phyloP scores from a whole-genome alignment of 1,140 invertebrate genomes.

The Drosophila ercepeae region DNA sequence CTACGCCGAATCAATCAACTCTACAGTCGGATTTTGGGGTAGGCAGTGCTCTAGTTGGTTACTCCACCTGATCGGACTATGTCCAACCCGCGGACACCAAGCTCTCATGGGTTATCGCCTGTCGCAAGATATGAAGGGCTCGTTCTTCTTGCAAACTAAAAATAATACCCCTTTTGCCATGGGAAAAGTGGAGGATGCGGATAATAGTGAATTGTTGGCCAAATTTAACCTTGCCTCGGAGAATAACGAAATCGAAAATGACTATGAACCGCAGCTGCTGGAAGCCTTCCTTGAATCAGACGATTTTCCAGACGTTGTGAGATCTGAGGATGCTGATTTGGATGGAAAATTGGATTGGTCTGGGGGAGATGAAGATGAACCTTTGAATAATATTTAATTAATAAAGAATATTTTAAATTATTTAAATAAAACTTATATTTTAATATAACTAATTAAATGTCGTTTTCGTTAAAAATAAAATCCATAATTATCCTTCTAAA shows the following conservation, averaged over 20 bases:
- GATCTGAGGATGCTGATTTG: constrained; percentile 26
- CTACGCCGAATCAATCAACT: constrained; percentile 89
- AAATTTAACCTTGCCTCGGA: constrained; percentile 29
- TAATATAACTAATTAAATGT: too few relatives aligned
- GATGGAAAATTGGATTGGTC: constrained; percentile 32
- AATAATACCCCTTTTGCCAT: constrained; percentile 85
- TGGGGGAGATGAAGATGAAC: constrained; percentile 34
- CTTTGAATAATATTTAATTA: constrained; percentile 5
- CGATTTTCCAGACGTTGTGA: not conserved
- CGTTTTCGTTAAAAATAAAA: too few relatives aligned
- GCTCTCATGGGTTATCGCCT: constrained; percentile 87
- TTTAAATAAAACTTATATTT: not conserved
- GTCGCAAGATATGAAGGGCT: constrained; percentile 74
- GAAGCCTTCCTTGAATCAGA: constrained; percentile 48
- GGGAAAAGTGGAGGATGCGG: constrained; percentile 57
- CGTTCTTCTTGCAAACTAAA: constrained; percentile 86
- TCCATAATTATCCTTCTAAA: too few relatives aligned
- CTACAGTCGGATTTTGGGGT: constrained; percentile 88
- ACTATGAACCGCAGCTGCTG: constrained; percentile 62
- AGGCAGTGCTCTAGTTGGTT: constrained; percentile 88
- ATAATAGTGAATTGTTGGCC: constrained; percentile 53
- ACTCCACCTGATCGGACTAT: constrained; percentile 87
- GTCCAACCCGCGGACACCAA: constrained; percentile 78
- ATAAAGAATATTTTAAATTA: not conserved
- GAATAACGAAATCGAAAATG: constrained; percentile 30